phyloP scores from a whole-genome alignment of 2,113 vertebrate genomes.

The Trachemys scripta region DNA sequence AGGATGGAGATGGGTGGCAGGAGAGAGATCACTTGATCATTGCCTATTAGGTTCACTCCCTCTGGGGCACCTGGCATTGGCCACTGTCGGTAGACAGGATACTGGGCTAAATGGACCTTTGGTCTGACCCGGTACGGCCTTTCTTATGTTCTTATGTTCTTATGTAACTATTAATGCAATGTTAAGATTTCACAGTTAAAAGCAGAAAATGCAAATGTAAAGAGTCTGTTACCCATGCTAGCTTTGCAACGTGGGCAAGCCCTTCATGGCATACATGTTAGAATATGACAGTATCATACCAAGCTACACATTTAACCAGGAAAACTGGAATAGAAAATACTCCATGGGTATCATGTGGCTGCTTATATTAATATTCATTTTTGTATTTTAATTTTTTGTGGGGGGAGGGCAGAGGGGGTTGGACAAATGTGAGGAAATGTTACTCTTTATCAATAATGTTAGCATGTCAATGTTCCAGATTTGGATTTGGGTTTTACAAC shows the following conservation, averaged over 20 bases:
- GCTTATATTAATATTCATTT: background rate
- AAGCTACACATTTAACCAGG: background rate
- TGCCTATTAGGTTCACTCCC: too few species aligned
- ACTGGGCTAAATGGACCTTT: too few species aligned
- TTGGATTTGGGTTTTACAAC: background rate
- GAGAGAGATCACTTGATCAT: too few species aligned
- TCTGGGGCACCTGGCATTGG: too few species aligned
- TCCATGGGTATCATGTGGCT: background rate
- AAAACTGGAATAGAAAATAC: background rate
- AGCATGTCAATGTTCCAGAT: background rate
- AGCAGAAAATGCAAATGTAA: background rate
- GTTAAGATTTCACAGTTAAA: slow-evolving; percentile 1
- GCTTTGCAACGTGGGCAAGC: background rate
- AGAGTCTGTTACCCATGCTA: background rate
- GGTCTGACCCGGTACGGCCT: too few species aligned
- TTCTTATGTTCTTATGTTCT: too few species aligned
- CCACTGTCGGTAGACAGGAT: too few species aligned
- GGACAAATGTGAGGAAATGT: background rate
- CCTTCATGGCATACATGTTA: background rate
- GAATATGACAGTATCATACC: background rate
- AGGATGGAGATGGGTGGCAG: too few species aligned
- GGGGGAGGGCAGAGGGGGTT: background rate
- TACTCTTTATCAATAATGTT: background rate
- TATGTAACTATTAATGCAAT: background rate
- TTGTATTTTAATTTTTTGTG: background rate